Evolutionary conservation across 2,888 invertebrate species (phyloP).

Genomic region (Acanthopleura granulata): DNA sequence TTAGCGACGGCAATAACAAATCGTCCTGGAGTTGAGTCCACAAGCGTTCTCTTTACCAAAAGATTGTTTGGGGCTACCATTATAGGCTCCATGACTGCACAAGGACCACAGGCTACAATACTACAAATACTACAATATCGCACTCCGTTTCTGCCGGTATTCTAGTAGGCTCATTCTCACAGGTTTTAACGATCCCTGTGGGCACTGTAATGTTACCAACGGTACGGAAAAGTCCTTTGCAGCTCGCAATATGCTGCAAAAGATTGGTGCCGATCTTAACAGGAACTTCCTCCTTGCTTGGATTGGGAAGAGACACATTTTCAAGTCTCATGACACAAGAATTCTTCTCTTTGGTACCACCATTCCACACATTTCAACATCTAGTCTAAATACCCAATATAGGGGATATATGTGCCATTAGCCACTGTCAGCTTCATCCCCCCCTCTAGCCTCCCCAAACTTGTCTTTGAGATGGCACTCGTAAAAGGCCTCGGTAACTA

Average conservation of each 20-base stretch:
- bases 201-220: too few species aligned
- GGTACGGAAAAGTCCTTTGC: too few species aligned
- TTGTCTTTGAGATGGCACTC: background rate
- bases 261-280: too few species aligned
- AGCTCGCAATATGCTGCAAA: too few species aligned
- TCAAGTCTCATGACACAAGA: slow-evolving; percentile 14
- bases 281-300: too few species aligned
- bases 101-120: slow-evolving; percentile 3
- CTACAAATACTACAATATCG: background rate
- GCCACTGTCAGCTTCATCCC: slow-evolving; percentile 15
- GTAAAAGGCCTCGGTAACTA: background rate
- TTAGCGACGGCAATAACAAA: too few species aligned
- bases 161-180: background rate
- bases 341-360: background rate
- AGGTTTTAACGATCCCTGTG: background rate
- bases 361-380: slow-evolving; percentile 20
- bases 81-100: background rate
- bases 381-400: slow-evolving; percentile 23
- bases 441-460: background rate
- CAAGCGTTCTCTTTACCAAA: background rate
- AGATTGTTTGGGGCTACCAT: background rate
- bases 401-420: slow-evolving; percentile 22
- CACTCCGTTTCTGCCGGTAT: background rate
- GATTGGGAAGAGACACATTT: background rate
- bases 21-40: background rate